phyloP scores from a whole-genome alignment of 2,888 invertebrate species.

The Coenonympha glycerion region DNA sequence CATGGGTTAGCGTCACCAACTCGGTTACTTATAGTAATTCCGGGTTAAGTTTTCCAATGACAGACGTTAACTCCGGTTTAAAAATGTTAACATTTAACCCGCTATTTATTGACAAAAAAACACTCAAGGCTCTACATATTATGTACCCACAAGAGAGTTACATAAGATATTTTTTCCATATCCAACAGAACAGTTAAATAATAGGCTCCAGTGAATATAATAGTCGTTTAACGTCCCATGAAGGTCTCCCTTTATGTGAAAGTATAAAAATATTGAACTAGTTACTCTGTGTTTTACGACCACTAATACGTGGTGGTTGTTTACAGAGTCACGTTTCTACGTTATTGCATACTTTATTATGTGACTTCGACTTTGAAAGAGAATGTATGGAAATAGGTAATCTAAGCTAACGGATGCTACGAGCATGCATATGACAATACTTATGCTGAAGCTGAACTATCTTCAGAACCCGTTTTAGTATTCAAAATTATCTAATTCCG shows the following conservation, averaged over 20 bases:
- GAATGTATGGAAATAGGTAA: no score
- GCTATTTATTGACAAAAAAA: no score
- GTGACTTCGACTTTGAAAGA: background rate
- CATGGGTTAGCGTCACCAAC: no score
- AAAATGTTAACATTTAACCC: no score
- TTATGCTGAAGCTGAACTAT: background rate
- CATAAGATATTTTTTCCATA: background rate
- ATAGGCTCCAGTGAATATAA: background rate
- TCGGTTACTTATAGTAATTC: no score
- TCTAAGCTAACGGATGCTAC: no score
- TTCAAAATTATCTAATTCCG: background rate
- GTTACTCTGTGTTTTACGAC: slow-evolving; percentile 22
- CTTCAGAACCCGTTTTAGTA: background rate
- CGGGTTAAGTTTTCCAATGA: no score
- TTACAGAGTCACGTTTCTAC: background rate
- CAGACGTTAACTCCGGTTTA: no score
- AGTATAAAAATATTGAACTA: slow-evolving; percentile 12
- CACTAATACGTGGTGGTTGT: slow-evolving; percentile 10
- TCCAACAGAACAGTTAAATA: background rate
- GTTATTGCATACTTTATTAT: background rate
- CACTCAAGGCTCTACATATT: no score
- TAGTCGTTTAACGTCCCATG: background rate
- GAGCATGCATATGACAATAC: no score
- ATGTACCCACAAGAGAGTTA: no score
- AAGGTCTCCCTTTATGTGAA: background rate